These are phyloP conservation scores for Antennarius striatus DNA, from an alignment of 2,113 vertebrate genomes.

Conservation along the genomic window DNA sequence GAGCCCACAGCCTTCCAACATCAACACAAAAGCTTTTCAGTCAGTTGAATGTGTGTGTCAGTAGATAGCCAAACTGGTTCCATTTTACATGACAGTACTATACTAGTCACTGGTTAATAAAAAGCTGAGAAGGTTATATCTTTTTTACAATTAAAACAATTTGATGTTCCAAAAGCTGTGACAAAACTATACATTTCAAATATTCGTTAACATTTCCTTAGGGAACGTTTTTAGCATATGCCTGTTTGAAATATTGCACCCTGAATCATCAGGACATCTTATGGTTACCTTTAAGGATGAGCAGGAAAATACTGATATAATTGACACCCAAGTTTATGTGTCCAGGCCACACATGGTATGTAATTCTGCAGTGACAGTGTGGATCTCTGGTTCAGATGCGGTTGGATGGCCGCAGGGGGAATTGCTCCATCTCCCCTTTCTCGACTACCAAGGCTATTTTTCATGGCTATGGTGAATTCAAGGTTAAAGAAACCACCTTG, in stretches of 20 bases:
- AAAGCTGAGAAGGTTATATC: background rate
- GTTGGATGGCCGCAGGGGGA: conserved; percentile 53
- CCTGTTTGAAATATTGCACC: conserved; percentile 24
- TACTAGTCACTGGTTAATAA: background rate
- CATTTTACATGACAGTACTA: too few species aligned
- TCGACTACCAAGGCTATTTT: conserved; percentile 48
- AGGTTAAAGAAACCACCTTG: conserved; percentile 62
- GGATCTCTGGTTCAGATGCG: conserved; percentile 59
- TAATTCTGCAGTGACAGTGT: conserved; percentile 47
- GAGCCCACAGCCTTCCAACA: background rate
- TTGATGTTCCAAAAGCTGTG: conserved; percentile 7
- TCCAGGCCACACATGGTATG: conserved; percentile 9
- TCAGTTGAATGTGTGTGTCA: too few species aligned
- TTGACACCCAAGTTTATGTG: background rate
- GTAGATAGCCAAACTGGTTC: too few species aligned
- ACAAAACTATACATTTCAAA: too few species aligned
- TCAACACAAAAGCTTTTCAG: background rate
- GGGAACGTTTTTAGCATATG: conserved; percentile 10
- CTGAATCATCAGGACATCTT: conserved; percentile 11
- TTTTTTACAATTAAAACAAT: background rate
- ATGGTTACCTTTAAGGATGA: conserved; percentile 1
- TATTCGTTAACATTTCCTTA: too few species aligned
- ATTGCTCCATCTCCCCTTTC: conserved; percentile 41
- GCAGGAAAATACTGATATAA: background rate
- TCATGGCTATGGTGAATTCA: conserved; percentile 46